Evolutionary conservation across 2,113 vertebrate genomes (phyloP), one percentile per base, ranked within the genome.

Genomic region (Eudorcas thomsonii): DNA sequence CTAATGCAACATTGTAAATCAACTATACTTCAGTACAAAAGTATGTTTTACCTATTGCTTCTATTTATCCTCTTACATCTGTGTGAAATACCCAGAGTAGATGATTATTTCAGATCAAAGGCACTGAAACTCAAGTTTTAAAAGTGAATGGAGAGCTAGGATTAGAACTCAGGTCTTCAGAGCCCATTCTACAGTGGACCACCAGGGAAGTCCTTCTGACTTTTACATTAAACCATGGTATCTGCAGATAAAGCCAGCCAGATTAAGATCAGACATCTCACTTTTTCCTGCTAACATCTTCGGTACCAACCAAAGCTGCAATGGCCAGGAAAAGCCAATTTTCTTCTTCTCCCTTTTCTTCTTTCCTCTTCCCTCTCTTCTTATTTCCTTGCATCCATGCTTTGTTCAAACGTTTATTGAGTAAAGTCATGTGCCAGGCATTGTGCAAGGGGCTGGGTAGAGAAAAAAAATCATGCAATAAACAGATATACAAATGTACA

Each of bases 121-220:
- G 7, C 11, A 80, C 12, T 1, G 25, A 90, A 77, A 52, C 26
- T 45, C 55, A 90, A 25, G 17, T 19, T n/a, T 84, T 54, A 71
- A 67, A 82, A 64, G 21, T 6, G 1, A 4, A 2, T 6, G 16
- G 23, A 1, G 15, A 77, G 48, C 2, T 48, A 30, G 48, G 84
- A 81, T 57, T 64, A 60, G 80, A 84, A 48, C 26, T 60, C 57
- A 45, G n/a, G 7, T 60, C 19, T 55, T 59, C 48, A 52, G 16
- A 16, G 59, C 13, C 36, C 5, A 0, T n/a, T 19, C 9, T n/a
- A 2, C 3, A 7, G 43, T 3, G 6, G 28, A 2, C n/a, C 5
- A 23, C 5, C 19, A 23, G 36, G 67, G 19, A 74, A 74, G 19
- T 74, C 10, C 19, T 11, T 74, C n/a, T 71, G 19, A 71, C 10